These are phyloP conservation scores for Todiramphus saurophagus DNA, from an alignment of 2,113 vertebrate species.

Conservation along the genomic window DNA sequence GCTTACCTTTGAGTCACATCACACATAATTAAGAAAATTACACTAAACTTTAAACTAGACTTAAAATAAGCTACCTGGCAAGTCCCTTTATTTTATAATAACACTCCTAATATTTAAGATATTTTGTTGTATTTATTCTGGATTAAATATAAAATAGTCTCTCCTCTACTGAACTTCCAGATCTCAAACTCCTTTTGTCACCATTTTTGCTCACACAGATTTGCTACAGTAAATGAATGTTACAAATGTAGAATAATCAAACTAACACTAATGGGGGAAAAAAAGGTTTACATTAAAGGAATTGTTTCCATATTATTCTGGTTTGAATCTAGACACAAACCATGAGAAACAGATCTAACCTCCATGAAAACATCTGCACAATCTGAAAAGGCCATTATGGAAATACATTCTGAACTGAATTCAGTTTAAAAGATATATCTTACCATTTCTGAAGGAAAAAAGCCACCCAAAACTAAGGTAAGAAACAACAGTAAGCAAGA, in stretches of 20 bases:
- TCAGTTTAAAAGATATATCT: neutral
- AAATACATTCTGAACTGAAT: neutral
- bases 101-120: neutral
- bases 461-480: slow-evolving; percentile 27
- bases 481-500: slow-evolving; percentile 37
- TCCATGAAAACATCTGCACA: neutral
- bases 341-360: neutral
- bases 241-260: slow-evolving; percentile 4
- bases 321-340: neutral
- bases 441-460: slow-evolving; percentile 4
- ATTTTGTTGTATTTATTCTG: neutral
- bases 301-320: neutral
- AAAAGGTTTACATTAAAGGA: neutral
- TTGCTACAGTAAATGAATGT: neutral
- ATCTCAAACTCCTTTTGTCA: neutral
- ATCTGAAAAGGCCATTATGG: neutral
- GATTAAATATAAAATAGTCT: neutral
- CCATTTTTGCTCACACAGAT: neutral
- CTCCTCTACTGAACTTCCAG: neutral
- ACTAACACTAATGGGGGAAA: neutral
- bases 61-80: neutral
- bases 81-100: neutral
- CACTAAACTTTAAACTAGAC: neutral
- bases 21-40: neutral
- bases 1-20: neutral